These are phyloP conservation scores for Elanoides forficatus DNA, from an alignment of 2,113 vertebrate genomes.

Conservation along the genomic window DNA sequence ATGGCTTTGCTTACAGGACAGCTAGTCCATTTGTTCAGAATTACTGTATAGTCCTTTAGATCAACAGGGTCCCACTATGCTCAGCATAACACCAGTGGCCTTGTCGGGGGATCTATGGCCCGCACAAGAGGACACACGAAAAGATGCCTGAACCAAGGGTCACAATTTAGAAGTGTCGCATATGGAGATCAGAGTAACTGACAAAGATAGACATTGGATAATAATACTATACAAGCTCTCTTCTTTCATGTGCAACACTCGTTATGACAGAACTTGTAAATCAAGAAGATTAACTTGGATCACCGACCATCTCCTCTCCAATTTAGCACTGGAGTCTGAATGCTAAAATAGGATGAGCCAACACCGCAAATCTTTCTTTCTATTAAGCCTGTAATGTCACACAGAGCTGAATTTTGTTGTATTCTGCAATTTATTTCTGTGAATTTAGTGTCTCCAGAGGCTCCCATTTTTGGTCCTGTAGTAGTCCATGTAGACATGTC, in stretches of 20 bases:
- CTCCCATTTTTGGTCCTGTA: background rate
- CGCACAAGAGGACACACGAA: background rate
- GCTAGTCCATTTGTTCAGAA: background rate
- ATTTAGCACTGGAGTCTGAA: background rate
- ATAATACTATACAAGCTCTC: background rate
- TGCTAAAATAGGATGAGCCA: background rate
- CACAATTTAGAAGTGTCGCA: background rate
- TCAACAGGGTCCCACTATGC: background rate
- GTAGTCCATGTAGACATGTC: background rate
- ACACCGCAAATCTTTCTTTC: background rate
- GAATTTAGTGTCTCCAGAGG: background rate
- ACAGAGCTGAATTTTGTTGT: background rate
- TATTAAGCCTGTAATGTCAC: background rate
- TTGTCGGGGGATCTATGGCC: background rate
- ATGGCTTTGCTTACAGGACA: background rate
- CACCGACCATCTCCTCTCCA: background rate
- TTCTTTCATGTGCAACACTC: background rate
- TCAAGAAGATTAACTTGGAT: background rate
- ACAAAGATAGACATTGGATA: background rate
- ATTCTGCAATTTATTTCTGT: background rate
- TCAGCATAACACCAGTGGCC: background rate
- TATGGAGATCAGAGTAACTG: background rate
- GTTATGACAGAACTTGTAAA: background rate
- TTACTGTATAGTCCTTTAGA: background rate
- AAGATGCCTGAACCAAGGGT: background rate